Conservation (phyloP, 2,113 vertebrate species). For the Hylia prasina region DNA sequence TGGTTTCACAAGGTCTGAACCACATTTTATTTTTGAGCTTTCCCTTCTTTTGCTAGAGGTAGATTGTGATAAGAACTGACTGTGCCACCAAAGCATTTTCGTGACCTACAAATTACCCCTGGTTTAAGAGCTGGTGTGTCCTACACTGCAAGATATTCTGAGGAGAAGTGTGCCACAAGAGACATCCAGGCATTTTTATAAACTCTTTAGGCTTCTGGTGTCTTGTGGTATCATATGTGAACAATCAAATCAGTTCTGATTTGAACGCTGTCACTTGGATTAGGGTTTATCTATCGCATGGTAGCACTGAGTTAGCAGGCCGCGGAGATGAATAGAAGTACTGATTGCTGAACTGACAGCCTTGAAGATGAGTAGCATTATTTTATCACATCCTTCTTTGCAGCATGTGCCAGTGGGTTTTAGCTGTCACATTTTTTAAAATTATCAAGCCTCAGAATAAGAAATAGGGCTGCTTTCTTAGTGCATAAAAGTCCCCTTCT, state of each 20-base stretch:
- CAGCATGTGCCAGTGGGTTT: conserved; percentile 64
- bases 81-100: conserved; percentile 55
- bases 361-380: conserved; percentile 71
- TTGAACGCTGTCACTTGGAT: conserved; percentile 71
- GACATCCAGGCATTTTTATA: conserved; percentile 63
- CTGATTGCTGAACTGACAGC: conserved; percentile 72
- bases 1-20: conserved; percentile 40
- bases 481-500: not conserved
- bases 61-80: conserved; percentile 60
- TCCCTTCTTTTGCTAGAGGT: conserved; percentile 10
- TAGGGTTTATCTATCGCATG: conserved; percentile 67
- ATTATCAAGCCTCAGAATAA: conserved; percentile 47
- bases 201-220: conserved; percentile 64
- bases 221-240: conserved; percentile 72
- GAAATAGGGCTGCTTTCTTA: conserved; percentile 20
- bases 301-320: conserved; percentile 70
- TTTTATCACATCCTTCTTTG: conserved; percentile 67
- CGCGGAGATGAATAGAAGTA: conserved; percentile 67
- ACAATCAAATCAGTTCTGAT: conserved; percentile 74
- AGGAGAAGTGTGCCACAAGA: conserved; percentile 56
- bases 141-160: conserved; percentile 40
- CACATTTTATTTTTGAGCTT: conserved; percentile 4
- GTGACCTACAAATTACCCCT: conserved; percentile 38
- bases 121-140: conserved; percentile 61
- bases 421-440: conserved; percentile 63